Percentiles rank a stretch among this genome's conserved stretches.
Conservation (phyloP, 2,797 vertebrate species). For the Argya squamiceps region DNA sequence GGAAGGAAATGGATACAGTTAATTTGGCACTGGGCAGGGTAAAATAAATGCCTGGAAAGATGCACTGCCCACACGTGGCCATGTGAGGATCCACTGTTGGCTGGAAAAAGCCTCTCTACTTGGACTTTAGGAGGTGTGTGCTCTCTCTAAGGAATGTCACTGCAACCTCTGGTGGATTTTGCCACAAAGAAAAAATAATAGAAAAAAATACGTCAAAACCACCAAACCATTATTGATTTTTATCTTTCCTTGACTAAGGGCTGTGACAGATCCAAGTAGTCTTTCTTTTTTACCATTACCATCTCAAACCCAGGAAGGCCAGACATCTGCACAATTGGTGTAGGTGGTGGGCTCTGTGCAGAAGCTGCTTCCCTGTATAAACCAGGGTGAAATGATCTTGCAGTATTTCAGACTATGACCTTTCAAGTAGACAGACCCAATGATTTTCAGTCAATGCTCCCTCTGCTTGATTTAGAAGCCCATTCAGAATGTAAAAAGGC, state of each 20-base stretch:
- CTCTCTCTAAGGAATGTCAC: background rate
- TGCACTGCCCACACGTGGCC: background rate
- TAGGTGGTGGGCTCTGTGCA: background rate
- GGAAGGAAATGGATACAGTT: background rate
- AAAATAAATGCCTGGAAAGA: background rate
- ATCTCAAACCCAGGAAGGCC: background rate
- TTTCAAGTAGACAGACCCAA: conserved; percentile 61
- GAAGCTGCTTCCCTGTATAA: conserved; percentile 1
- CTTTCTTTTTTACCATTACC: background rate
- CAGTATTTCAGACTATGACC: conserved; percentile 70
- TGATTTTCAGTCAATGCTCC: conserved; percentile 73
- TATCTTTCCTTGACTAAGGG: background rate
- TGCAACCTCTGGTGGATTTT: background rate
- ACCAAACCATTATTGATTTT: background rate
- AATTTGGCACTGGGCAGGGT: background rate
- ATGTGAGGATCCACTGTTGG: background rate
- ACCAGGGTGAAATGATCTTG: conserved; percentile 55
- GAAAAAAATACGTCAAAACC: background rate
- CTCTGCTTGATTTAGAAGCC: conserved; percentile 71
- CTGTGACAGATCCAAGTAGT: background rate
- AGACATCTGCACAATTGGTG: background rate
- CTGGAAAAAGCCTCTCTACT: background rate
- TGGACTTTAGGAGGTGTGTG: background rate
- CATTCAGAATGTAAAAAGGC: conserved; percentile 70
- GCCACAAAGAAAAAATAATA: background rate